Evolutionary conservation across 2,797 vertebrate species (phyloP).

Genomic region (Helicolenus hilgendorfi): DNA sequence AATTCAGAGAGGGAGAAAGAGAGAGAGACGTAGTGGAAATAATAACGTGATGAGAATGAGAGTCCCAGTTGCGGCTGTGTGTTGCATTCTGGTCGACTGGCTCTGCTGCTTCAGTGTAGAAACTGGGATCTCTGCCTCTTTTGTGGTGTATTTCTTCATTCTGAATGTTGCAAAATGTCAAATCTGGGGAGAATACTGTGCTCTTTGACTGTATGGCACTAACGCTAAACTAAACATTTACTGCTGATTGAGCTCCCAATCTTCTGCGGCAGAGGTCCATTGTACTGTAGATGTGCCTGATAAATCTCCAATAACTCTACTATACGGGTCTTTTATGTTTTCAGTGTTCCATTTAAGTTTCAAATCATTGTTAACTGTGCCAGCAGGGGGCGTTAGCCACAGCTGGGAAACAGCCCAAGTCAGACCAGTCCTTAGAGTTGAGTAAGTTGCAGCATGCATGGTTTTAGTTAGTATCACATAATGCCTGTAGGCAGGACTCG

Average conservation of each 20-base stretch:
- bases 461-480: neutral
- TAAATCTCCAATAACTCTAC: neutral
- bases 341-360: neutral
- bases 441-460: neutral
- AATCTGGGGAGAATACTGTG: neutral
- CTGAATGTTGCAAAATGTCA: slow-evolving; percentile 29
- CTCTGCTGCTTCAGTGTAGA: neutral
- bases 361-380: neutral
- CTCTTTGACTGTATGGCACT: neutral
- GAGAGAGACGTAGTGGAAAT: slow-evolving; percentile 29
- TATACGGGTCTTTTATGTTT: neutral
- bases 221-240: neutral
- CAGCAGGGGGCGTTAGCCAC: neutral
- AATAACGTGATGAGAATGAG: slow-evolving; percentile 10
- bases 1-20: slow-evolving; percentile 15
- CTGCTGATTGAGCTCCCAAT: neutral
- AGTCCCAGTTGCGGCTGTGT: slow-evolving; percentile 1
- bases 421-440: neutral
- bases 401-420: neutral
- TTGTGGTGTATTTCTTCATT: slow-evolving; percentile 24
- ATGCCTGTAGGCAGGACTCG: neutral
- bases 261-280: neutral
- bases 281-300: neutral
- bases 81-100: slow-evolving; percentile 9
- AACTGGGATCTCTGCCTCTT: neutral